Base-by-base conservation (phyloP, 37 sponge, comb jelly and placozoan genomes). In the Cladorhizidae sp. region DNA sequence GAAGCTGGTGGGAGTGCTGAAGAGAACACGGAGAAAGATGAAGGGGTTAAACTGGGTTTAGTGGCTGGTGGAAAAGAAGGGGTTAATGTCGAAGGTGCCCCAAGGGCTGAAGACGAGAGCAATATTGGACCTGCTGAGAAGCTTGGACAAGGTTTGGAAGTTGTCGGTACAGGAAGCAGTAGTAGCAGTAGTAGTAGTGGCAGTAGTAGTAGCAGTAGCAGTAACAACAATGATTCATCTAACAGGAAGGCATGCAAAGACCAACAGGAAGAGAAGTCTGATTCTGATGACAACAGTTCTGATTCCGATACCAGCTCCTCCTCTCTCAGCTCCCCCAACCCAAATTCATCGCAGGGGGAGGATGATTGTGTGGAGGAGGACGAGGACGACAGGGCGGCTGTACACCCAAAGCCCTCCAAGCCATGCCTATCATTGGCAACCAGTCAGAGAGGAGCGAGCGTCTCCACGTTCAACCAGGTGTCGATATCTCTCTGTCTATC, bases 221-320 rank as follows among this genome's bases (percentile, higher is more conserved):
- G 49, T 45, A 45, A 9, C 49, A 45, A 45, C 9, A 45, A 45
- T 45, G 49, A 45, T 45, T 12, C 8, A 12, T 2, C 37, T 32
- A 3, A 67, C 49, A 45, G 5, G 49, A 12, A 5, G 5, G 49
- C 49, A 5, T 12, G 9, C 8, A 9, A 9, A 12, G 49, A 45
- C 8, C 9, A 12, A 5, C n/a, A 5, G 12, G 67, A 75, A 22
- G 77, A 70, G 1, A 31, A 63, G 56, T 28, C 49, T 56, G 33
- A 57, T 39, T 63, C 74, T 37, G 35, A 40, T 12, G 76, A 50
- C 45, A 20, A 49, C 21, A 71, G 74, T 28, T 54, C 74, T 31
- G 37, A 49, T 50, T 54, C 56, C 26, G 72, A 49, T 42, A 23
- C 72, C 49, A 22, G 39, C 72, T 52, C 74, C 17, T 65, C 67